Base-by-base conservation (phyloP, 2,797 vertebrate species). In the Scolopax bukidnonensis region DNA sequence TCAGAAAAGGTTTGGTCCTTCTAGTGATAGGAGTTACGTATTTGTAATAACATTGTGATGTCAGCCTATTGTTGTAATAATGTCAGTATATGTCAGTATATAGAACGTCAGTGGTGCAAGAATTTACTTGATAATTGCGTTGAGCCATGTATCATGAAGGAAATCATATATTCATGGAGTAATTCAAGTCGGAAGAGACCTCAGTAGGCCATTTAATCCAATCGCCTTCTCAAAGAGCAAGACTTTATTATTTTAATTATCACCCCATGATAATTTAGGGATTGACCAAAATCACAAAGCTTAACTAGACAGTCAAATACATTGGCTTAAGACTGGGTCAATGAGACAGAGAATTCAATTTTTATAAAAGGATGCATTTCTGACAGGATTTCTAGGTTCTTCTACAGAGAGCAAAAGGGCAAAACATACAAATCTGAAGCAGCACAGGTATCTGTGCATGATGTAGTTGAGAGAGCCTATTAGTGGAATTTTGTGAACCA, bases 1-100 rank as follows among this genome's bases (percentile, higher is more conserved):
- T 3, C 11, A 12, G 36, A 54, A 56, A 43, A 24, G 27, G 24
- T 47, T 47, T 67, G 30, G n/a, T 56, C 43, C 47, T 85, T 86
- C 28, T 61, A 19, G 23, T 5, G 9, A 20, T 60, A 16, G 28
- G 4, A 11, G 3, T 84, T 60, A 17, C 0, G 0, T 0, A 0
- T 74, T 36, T 36, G 36, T 36, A 36, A 36, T 36, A 36, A 36
- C 36, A 36, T 36, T 36, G 36, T 36, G 36, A 36, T 36, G 36
- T 36, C 36, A 36, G 36, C 36, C 36, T 36, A 36, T 36, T 36
- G 36, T 36, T 36, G 36, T 36, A 36, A 36, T 36, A 36, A 36
- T 36, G 36, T 36, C 36, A 36, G 36, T 36, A 36, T 36, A 36
- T 10, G 30, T 38, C 4, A 4, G 12, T 18, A 11, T 24, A 0